Conservation (phyloP, 1,140 invertebrate genomes). For the Drosophila bocki region DNA sequence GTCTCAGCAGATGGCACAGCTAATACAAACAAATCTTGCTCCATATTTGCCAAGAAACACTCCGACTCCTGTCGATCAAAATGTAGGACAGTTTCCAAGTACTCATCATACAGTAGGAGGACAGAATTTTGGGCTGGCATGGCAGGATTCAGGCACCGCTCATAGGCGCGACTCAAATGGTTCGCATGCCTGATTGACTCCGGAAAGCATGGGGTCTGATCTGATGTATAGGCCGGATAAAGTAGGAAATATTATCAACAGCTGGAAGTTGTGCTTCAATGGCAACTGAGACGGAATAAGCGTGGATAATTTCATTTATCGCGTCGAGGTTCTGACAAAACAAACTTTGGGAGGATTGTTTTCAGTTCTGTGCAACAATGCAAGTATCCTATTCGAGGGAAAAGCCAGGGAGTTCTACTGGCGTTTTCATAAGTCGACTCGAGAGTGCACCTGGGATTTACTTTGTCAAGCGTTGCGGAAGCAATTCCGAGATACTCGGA, state of each 20-base stretch:
- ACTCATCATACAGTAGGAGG: neutral
- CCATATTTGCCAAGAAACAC: no score
- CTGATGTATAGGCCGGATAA: neutral
- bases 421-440: neutral
- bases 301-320: slow-evolving; percentile 12
- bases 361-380: neutral
- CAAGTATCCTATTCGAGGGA: neutral
- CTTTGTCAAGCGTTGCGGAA: no score
- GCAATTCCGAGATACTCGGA: no score
- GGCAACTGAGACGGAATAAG: neutral
- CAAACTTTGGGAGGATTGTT: neutral
- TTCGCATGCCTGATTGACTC: neutral
- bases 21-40: no score
- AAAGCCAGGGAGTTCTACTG: slow-evolving; percentile 3
- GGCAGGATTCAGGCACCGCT: neutral
- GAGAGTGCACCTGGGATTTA: no score
- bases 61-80: no score
- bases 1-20: no score
- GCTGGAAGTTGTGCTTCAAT: slow-evolving; percentile 12
- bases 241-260: slow-evolving; percentile 6
- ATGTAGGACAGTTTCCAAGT: no score
- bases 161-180: neutral
- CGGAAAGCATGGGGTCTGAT: neutral
- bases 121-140: neutral
- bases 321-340: neutral